A percentile compares a stretch with the other conserved stretches of the same genome.
Evolutionary conservation across 2,888 invertebrate species (phyloP).

Genomic region (Lacanobia oleracea): DNA sequence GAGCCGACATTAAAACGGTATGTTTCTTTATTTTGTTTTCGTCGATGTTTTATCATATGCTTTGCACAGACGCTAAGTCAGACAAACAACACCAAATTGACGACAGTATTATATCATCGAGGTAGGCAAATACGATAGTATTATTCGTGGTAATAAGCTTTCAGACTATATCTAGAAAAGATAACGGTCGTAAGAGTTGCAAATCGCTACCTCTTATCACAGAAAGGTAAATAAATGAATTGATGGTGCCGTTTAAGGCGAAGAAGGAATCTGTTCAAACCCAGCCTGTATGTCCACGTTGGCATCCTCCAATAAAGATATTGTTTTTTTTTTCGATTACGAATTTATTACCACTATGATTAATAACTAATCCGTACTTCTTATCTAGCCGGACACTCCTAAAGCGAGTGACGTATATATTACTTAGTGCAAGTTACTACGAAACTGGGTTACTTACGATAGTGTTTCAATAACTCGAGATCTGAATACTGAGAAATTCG

Average conservation of each 20-base stretch:
- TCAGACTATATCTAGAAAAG: slow-evolving; percentile 30
- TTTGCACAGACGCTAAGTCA: slow-evolving; percentile 59
- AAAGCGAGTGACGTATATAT: slow-evolving; percentile 52
- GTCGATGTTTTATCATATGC: slow-evolving; percentile 55
- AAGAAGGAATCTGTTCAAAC: slow-evolving; percentile 12
- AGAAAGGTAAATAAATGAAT: slow-evolving; percentile 9
- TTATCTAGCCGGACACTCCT: slow-evolving; percentile 62
- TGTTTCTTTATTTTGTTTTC: slow-evolving; percentile 54
- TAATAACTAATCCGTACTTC: slow-evolving; percentile 32
- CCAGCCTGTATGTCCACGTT: background rate
- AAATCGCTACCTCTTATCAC: slow-evolving; percentile 21
- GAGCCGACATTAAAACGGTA: slow-evolving; percentile 50
- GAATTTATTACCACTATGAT: slow-evolving; percentile 17
- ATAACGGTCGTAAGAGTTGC: slow-evolving; percentile 38
- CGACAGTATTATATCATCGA: slow-evolving; percentile 63
- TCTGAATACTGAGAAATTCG: slow-evolving; percentile 43
- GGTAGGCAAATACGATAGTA: slow-evolving; percentile 38
- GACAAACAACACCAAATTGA: slow-evolving; percentile 57
- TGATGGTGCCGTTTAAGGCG: background rate
- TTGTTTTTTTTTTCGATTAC: slow-evolving; percentile 2
- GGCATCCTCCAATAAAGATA: background rate
- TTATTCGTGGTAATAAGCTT: slow-evolving; percentile 32
- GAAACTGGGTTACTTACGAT: slow-evolving; percentile 64
- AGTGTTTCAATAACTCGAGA: slow-evolving; percentile 55
- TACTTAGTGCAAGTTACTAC: slow-evolving; percentile 46